Conservation (phyloP, 1,140 invertebrate genomes). For the Schlechtendalia chinensis region DNA sequence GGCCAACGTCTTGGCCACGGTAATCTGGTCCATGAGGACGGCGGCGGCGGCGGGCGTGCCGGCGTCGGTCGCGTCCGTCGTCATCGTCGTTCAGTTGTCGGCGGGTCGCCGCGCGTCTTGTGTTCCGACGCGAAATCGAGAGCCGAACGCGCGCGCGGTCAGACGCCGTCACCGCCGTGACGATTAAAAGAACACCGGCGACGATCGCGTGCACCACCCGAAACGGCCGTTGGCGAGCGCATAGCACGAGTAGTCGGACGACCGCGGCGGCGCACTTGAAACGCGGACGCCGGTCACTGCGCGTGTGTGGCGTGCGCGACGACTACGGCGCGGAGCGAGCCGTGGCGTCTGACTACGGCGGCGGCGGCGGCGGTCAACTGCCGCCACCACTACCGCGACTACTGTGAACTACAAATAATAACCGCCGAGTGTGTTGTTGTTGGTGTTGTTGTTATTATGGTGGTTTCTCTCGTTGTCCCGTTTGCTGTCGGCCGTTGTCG, state of each 20-base stretch:
- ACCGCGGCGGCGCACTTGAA: background rate
- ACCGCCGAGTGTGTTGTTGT: too few relatives aligned
- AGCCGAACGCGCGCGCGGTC: background rate
- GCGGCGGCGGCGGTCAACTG: background rate
- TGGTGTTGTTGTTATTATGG: too few relatives aligned
- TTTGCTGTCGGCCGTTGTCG: too few relatives aligned
- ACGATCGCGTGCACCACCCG: conserved; percentile 24
- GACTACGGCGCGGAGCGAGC: background rate
- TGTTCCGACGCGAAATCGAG: too few relatives aligned
- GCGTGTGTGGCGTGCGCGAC: background rate
- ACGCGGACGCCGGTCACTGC: conserved; percentile 29
- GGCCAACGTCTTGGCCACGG: conserved; percentile 66
- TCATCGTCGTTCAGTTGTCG: background rate
- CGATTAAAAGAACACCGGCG: background rate
- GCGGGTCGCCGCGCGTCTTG: background rate
- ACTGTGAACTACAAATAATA: too few relatives aligned
- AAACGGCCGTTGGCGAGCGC: conserved; percentile 9
- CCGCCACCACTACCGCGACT: background rate
- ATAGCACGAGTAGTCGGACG: background rate
- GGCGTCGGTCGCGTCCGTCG: background rate
- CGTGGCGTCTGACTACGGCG: background rate
- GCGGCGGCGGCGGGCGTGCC: background rate
- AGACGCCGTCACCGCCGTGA: background rate
- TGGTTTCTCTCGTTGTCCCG: too few relatives aligned
- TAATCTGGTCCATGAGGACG: conserved; percentile 51